Percentiles rank a stretch among this genome's conserved stretches.
Conservation (phyloP, 2,797 vertebrate species). For the Leptoclinus maculatus region DNA sequence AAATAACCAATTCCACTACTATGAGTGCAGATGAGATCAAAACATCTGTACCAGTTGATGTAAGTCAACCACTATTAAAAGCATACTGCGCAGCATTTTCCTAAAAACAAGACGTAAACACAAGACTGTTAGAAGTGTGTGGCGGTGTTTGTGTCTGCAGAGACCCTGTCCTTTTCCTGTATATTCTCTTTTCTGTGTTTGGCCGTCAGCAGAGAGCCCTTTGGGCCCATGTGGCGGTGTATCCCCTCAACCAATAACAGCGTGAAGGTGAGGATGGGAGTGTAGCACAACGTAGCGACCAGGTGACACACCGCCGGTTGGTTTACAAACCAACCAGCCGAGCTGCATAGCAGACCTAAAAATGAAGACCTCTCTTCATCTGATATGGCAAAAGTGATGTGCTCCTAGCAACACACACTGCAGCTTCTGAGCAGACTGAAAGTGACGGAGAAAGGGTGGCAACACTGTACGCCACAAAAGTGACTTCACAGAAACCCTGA, state of each 20-base stretch:
- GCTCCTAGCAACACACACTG: not conserved
- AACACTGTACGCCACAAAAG: not conserved
- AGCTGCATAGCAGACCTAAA: not conserved
- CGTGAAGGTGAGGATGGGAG: too few relatives aligned
- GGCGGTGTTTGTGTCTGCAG: not conserved
- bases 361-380: not conserved
- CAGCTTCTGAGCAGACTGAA: not conserved
- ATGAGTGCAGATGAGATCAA: not conserved
- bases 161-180: not conserved
- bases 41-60: not conserved
- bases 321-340: not conserved
- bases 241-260: not conserved
- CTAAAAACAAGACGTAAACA: too few relatives aligned
- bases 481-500: not conserved
- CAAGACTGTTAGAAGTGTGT: not conserved
- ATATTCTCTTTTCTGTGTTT: not conserved
- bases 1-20: not conserved
- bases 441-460: not conserved
- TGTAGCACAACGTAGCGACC: too few relatives aligned
- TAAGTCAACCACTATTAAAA: not conserved
- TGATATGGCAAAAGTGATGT: not conserved
- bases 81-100: not conserved
- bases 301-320: too few relatives aligned
- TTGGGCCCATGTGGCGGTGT: not conserved
- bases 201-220: not conserved